Evolutionary conservation across 2,888 invertebrate genomes (phyloP).

Genomic region (Zaprionus obscuricornis): DNA sequence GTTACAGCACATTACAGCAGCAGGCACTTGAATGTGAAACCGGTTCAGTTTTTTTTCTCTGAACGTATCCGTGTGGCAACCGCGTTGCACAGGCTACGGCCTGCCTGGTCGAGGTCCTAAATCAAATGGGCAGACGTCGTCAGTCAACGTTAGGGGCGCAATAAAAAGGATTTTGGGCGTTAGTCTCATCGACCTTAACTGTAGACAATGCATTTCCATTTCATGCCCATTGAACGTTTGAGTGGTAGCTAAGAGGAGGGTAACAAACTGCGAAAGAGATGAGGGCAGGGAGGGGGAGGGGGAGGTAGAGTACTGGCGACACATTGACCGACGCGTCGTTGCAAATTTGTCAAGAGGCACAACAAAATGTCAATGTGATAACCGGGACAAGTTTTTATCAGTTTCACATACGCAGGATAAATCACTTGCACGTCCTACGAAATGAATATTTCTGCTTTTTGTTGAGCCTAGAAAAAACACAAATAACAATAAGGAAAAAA

Average conservation of each 20-base stretch:
- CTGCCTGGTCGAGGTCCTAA: constrained; percentile 29
- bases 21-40: constrained; percentile 53
- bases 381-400: constrained; percentile 71
- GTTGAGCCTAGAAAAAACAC: constrained; percentile 5
- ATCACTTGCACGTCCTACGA: constrained; percentile 55
- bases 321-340: constrained; percentile 41
- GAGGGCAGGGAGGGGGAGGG: background rate
- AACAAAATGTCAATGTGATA: constrained; percentile 68
- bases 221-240: constrained; percentile 50
- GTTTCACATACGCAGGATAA: constrained; percentile 51
- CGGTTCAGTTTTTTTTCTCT: too few species aligned
- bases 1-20: too few species aligned
- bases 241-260: background rate
- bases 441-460: constrained; percentile 39
- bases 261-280: too few species aligned
- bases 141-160: constrained; percentile 46
- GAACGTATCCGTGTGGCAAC: too few species aligned
- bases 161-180: constrained; percentile 41
- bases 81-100: too few species aligned
- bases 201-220: constrained; percentile 41
- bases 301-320: constrained; percentile 2
- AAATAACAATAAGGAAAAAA: constrained; percentile 5
- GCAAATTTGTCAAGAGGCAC: constrained; percentile 69
- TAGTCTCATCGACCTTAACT: constrained; percentile 12
- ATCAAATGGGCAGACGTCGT: constrained; percentile 45